phyloP scores from a whole-genome alignment of 2,113 vertebrate species.

The Terrapene triunguis region DNA sequence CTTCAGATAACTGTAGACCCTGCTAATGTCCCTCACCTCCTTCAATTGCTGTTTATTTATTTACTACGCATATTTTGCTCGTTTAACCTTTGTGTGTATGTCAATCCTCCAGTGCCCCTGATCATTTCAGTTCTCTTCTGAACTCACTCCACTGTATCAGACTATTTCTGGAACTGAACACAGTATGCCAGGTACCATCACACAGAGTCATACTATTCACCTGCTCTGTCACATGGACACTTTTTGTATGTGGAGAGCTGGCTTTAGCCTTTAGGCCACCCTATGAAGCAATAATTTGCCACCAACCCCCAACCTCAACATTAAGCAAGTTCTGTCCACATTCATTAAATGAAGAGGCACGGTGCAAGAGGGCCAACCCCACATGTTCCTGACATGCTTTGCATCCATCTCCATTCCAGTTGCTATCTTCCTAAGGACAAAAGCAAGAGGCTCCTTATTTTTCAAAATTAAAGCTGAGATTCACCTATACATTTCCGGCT shows the following conservation, averaged over 20 bases:
- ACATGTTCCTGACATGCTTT: constrained; percentile 30
- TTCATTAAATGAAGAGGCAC: constrained; percentile 1
- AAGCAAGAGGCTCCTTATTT: not conserved
- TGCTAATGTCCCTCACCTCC: not conserved
- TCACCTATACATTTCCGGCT: too few species aligned
- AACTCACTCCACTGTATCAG: not conserved
- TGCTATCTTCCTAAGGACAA: constrained; percentile 4
- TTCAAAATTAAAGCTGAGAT: not conserved
- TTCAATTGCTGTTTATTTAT: too few species aligned
- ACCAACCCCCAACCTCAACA: not conserved
- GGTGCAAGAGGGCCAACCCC: not conserved
- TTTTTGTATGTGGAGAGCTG: not conserved
- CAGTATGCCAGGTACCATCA: not conserved
- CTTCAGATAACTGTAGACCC: not conserved
- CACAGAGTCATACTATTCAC: not conserved
- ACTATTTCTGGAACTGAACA: not conserved
- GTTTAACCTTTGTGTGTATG: not conserved
- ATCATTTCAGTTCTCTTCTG: not conserved
- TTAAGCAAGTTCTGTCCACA: not conserved
- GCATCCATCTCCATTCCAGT: constrained; percentile 14
- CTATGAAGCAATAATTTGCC: not conserved
- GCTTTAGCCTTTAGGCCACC: not conserved
- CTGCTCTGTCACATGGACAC: fast-evolving
- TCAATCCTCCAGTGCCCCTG: not conserved
- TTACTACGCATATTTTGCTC: not conserved